These are phyloP conservation scores for Trissolcus basalis DNA, from an alignment of 1,140 invertebrate genomes.

Conservation along the genomic window DNA sequence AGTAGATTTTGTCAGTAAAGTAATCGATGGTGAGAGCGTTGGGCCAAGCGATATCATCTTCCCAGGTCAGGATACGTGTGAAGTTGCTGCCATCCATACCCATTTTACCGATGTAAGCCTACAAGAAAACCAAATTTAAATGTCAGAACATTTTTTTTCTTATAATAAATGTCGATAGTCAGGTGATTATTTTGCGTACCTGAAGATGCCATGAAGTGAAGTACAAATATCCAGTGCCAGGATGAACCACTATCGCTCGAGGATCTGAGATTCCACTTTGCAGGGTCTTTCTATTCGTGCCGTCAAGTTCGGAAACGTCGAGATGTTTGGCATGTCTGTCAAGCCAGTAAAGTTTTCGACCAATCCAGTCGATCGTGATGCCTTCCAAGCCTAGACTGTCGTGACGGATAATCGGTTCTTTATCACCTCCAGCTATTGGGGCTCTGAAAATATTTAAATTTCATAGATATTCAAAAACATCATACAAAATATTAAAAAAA, in stretches of 20 bases:
- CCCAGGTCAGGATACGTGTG: slow-evolving; percentile 91
- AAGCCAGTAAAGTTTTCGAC: slow-evolving; percentile 97
- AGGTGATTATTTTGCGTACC: slow-evolving; percentile 57
- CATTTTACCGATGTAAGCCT: slow-evolving; percentile 97
- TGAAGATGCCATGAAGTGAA: slow-evolving; percentile 97
- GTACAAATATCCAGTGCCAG: slow-evolving; percentile 94
- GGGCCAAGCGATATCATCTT: slow-evolving; percentile 97
- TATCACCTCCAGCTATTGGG: slow-evolving; percentile 74
- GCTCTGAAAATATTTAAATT: slow-evolving; percentile 58
- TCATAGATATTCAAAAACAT: neutral
- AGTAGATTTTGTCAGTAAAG: slow-evolving; percentile 95
- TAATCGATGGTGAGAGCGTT: slow-evolving; percentile 98
- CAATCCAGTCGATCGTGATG: slow-evolving; percentile 98
- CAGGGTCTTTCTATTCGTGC: slow-evolving; percentile 92
- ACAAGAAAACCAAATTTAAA: no score
- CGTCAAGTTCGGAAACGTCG: slow-evolving; percentile 94
- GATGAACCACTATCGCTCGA: slow-evolving; percentile 95
- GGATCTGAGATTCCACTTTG: slow-evolving; percentile 93
- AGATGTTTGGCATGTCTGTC: slow-evolving; percentile 96
- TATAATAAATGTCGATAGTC: no score
- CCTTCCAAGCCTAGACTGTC: slow-evolving; percentile 96
- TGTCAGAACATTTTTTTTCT: no score
- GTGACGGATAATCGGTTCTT: slow-evolving; percentile 92
- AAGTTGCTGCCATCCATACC: slow-evolving; percentile 98
- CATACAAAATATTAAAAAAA: no score